Evolutionary conservation across 2,113 vertebrate species (phyloP), one percentile per base, ranked within the genome.

Genomic region (Platysteira castanea): DNA sequence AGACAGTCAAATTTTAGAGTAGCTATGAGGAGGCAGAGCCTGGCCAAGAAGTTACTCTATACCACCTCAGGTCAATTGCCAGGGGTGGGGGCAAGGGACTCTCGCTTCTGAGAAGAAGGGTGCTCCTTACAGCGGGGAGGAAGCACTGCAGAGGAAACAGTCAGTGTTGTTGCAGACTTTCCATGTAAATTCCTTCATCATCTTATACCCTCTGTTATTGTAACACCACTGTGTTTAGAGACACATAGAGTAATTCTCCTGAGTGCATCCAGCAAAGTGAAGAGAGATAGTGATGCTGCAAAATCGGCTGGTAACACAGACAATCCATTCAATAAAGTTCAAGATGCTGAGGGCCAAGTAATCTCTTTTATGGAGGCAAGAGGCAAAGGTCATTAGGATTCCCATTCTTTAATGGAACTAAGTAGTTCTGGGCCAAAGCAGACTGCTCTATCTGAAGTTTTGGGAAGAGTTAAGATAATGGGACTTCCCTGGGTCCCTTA

Each of bases 61-160:
- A 31, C 13, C 6, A 8, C 14, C 6, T 14, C 42, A 35, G 8
- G 7, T 56, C 57, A 35, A 6, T 27, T 56, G 3, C 9, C 27
- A 26, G 21, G 7, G 2, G 2, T 17, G 8, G 10, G 10, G 19
- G 3, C 8, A 53, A n/a, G 16, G 3, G 2, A 12, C 8, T 37
- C 15, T 24, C 4, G 0, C 5, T 44, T 53, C 15, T 74, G 11
- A 41, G 41, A 47, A 44, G 20, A 35, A 23, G 28, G 5, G 3
- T 9, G 18, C 19, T 47, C 23, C 12, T 47, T 28, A n/a, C 4
- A n/a, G 10, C 2, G 13, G 5, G 24, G 2, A 75, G 30, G 75
- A 85, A 35, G 20, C 42, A 13, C 6, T 5, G 24, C 15, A 44
- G 21, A 65, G 10, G 30, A 65, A 44, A 23, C 6, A 30, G 41